Evolutionary conservation across 2,797 vertebrate genomes (phyloP).

Genomic region (Chelonia mydas): DNA sequence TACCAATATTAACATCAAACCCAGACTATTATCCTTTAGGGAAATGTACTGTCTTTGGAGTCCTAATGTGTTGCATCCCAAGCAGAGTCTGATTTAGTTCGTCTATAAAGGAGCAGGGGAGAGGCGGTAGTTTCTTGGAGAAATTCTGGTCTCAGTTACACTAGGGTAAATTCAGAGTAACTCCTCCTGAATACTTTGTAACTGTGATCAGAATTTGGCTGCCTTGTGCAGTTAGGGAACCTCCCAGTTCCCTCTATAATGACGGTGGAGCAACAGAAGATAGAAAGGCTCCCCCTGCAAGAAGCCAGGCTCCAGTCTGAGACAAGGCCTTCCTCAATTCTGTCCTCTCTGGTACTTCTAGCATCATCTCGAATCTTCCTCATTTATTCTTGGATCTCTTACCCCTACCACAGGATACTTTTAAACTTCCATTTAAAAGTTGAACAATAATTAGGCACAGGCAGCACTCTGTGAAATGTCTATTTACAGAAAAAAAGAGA

Average conservation of each 20-base stretch:
- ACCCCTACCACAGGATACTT: neutral
- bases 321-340: neutral
- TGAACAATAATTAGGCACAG: neutral
- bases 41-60: neutral
- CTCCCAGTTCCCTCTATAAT: neutral
- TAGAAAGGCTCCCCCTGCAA: neutral
- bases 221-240: neutral
- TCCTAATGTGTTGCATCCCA: neutral
- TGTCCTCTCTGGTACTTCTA: neutral
- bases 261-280: neutral
- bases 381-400: neutral
- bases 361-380: neutral
- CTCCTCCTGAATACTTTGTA: neutral
- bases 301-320: neutral
- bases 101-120: neutral
- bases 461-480: neutral
- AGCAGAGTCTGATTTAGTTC: too few species aligned
- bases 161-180: neutral
- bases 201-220: neutral
- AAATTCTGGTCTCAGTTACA: neutral
- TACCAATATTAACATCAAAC: neutral
- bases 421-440: neutral
- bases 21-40: neutral
- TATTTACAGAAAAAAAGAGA: neutral
- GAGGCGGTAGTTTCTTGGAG: neutral